Evolutionary conservation across 35 echinoderm and acorn worm species (phyloP), one percentile per base, ranked within the genome.

Genomic region (Holothuria glaberrima): DNA sequence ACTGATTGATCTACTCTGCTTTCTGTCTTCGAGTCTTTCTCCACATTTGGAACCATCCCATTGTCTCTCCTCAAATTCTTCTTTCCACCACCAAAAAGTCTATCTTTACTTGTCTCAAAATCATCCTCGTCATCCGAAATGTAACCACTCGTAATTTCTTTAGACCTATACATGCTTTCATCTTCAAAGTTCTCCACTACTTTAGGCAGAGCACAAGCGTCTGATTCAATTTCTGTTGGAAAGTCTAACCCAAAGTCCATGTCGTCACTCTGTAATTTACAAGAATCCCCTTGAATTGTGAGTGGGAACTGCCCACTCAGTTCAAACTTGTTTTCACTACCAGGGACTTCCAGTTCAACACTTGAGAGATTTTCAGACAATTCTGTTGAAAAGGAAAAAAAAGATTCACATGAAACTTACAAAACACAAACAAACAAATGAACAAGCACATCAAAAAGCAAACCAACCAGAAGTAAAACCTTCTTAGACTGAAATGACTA

Each of bases 211-310:
- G 59, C 59, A 61, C 80, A 84, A 3, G 85, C 85, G 34, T 87
- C 85, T 44, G 85, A 32, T 21, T 70, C 61, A 50, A 87, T 87
- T 29, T 87, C 85, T 27, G 19, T 70, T 50, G 54, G 54, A 31
- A 86, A 67, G 80, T 81, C 76, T 33, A 73, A 38, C 22, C 69
- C 69, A 36, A 73, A 73, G 30, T 73, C 76, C 46, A 50, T 25
- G 38, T 58, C 52, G 5, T 63, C 80, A 17, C 41, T 61, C 56
- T 61, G 22, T 6, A 22, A 10, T 52, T 84, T 59, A 57, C 13
- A 50, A 12, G 74, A 78, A 48, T 78, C 74, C 24, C 21, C 20
- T 19, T 26, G 27, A n/a, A 78, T 21, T n/a, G 13, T 6, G 13
- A n/a, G 22, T 9, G 18, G 18, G 50, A 78, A 78, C 36, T 78